Percentiles rank a stretch among this genome's conserved stretches.
phyloP scores from a whole-genome alignment of 2,113 vertebrate genomes.

The Megaceryle torquata region DNA sequence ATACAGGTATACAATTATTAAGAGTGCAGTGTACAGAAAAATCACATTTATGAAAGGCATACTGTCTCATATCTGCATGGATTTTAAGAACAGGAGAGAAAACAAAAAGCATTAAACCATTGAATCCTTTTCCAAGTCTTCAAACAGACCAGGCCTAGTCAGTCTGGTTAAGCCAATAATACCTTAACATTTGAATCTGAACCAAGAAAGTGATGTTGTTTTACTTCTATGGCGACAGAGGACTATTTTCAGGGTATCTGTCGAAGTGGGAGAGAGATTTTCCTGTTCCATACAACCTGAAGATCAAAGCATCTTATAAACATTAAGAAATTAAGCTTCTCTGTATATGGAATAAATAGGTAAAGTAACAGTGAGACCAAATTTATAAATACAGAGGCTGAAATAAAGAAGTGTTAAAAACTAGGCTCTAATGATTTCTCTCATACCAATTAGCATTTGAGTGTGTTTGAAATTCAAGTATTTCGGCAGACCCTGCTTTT shows the following conservation, averaged over 20 bases:
- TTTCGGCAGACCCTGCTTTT: background rate
- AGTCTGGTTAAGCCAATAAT: constrained; percentile 19
- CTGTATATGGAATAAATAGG: background rate
- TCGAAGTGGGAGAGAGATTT: background rate
- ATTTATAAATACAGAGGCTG: background rate
- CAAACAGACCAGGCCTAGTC: constrained; percentile 46
- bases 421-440: background rate
- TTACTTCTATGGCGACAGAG: background rate
- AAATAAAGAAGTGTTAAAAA: background rate
- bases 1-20: constrained; percentile 65
- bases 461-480: background rate
- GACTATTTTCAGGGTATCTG: background rate
- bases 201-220: background rate
- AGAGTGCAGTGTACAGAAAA: constrained; percentile 36
- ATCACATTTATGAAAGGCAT: constrained; percentile 55
- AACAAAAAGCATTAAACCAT: constrained; percentile 20
- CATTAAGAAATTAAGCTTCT: background rate
- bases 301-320: background rate
- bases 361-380: background rate
- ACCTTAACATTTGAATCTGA: background rate
- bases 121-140: constrained; percentile 28
- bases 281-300: background rate
- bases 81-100: constrained; percentile 51
- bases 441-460: background rate
- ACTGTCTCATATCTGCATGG: constrained; percentile 51